Percentiles rank a stretch among this genome's conserved stretches.
phyloP scores from a whole-genome alignment of 2,797 vertebrate genomes.

The Clangula hyemalis region DNA sequence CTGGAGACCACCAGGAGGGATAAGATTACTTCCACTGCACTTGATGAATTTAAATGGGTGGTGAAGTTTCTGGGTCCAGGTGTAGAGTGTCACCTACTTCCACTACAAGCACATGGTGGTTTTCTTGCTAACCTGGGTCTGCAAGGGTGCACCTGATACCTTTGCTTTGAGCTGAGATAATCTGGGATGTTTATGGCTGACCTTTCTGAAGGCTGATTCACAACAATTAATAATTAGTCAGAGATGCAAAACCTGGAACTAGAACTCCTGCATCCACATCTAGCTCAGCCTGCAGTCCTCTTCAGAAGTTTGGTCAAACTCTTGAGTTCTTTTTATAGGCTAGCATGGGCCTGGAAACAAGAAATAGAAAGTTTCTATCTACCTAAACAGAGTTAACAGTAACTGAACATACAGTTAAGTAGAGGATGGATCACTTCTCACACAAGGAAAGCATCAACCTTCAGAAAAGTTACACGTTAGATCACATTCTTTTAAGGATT shows the following conservation, averaged over 20 bases:
- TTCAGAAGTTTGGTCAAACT: background rate
- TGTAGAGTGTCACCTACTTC: background rate
- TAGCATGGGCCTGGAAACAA: background rate
- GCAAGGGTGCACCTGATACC: rapidly evolving
- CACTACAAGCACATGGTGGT: rapidly evolving
- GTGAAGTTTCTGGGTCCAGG: background rate
- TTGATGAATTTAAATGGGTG: background rate
- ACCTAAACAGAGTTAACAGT: background rate
- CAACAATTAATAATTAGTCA: background rate
- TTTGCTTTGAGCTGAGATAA: background rate
- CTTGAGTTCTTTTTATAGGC: background rate
- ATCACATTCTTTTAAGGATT: background rate
- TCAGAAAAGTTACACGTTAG: background rate
- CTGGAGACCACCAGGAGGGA: background rate
- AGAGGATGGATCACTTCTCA: rapidly evolving
- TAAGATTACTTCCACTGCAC: background rate
- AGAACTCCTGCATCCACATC: background rate
- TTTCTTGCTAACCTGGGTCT: background rate
- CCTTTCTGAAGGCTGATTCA: background rate
- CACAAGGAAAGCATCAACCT: background rate
- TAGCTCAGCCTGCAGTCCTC: background rate
- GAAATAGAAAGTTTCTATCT: background rate
- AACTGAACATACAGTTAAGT: rapidly evolving
- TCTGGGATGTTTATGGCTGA: rapidly evolving
- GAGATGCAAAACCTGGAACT: background rate